These are phyloP conservation scores for Macrobrachium nipponense DNA, from an alignment of 1,140 invertebrate species.

Conservation along the genomic window DNA sequence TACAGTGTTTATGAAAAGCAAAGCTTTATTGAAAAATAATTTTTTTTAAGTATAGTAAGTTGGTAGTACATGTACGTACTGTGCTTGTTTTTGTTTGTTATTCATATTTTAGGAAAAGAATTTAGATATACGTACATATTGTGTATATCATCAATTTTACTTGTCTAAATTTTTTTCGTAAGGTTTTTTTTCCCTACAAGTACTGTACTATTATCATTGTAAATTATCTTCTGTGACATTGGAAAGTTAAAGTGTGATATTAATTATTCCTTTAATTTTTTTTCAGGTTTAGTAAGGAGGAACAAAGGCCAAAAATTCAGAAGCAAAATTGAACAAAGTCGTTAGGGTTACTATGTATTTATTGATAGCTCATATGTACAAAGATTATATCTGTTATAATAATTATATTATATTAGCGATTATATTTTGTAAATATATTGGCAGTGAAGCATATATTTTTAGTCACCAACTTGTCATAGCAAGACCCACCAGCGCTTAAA, in stretches of 20 bases:
- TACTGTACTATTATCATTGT: no score
- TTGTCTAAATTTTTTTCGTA: no score
- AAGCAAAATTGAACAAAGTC: conserved; percentile 41
- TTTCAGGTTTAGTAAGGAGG: conserved; percentile 49
- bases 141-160: no score
- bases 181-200: no score
- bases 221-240: no score
- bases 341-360: conserved; percentile 58
- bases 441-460: conserved; percentile 47
- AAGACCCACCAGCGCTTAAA: conserved; percentile 39
- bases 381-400: conserved; percentile 56
- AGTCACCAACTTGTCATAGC: conserved; percentile 42
- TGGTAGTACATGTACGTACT: no score
- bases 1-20: no score
- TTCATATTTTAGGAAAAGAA: no score
- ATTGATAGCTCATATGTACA: conserved; percentile 60
- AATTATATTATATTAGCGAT: conserved; percentile 21
- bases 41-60: no score
- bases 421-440: conserved; percentile 50
- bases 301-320: conserved; percentile 1
- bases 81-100: no score
- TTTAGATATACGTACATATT: no score
- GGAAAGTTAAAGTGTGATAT: background rate
- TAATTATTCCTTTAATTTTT: background rate
- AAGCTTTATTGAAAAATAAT: no score